These are phyloP conservation scores for Lasioglossum villosulum DNA, from an alignment of 2,888 invertebrate genomes.

Conservation along the genomic window DNA sequence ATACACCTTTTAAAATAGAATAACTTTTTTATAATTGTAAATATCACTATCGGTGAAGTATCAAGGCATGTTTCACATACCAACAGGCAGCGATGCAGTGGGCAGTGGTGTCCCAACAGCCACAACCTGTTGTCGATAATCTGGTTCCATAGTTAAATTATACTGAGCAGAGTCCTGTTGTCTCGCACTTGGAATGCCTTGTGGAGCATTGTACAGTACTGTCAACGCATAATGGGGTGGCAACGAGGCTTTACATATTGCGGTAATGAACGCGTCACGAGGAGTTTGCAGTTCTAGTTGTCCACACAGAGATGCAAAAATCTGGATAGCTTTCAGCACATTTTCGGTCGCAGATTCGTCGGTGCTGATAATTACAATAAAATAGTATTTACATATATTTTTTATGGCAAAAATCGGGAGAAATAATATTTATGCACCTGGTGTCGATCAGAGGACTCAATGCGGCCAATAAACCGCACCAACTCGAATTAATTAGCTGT, in stretches of 20 bases:
- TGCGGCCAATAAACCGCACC: constrained; percentile 97
- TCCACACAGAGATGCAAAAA: constrained; percentile 95
- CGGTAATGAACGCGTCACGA: constrained; percentile 97
- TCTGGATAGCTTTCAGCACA: constrained; percentile 96
- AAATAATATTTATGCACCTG: constrained; percentile 85
- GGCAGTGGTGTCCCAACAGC: constrained; percentile 98
- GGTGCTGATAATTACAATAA: constrained; percentile 86
- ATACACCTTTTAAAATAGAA: too few species aligned
- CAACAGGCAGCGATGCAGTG: constrained; percentile 91
- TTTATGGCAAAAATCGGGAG: not conserved
- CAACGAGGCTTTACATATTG: constrained; percentile 97
- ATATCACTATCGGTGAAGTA: not conserved
- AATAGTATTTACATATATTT: constrained; percentile 17
- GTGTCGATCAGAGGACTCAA: constrained; percentile 96
- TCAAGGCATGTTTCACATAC: constrained; percentile 77
- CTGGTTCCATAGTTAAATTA: constrained; percentile 86
- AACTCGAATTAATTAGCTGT: constrained; percentile 96
- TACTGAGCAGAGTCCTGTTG: constrained; percentile 80
- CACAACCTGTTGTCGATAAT: constrained; percentile 96
- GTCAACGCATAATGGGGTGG: constrained; percentile 98
- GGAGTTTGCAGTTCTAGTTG: constrained; percentile 91
- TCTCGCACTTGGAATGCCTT: constrained; percentile 85
- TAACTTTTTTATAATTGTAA: too few species aligned
- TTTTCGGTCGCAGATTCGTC: constrained; percentile 97
- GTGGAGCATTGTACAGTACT: constrained; percentile 89